Evolutionary conservation across 2,888 invertebrate species (phyloP).

Genomic region (Polydrusus tereticollis): DNA sequence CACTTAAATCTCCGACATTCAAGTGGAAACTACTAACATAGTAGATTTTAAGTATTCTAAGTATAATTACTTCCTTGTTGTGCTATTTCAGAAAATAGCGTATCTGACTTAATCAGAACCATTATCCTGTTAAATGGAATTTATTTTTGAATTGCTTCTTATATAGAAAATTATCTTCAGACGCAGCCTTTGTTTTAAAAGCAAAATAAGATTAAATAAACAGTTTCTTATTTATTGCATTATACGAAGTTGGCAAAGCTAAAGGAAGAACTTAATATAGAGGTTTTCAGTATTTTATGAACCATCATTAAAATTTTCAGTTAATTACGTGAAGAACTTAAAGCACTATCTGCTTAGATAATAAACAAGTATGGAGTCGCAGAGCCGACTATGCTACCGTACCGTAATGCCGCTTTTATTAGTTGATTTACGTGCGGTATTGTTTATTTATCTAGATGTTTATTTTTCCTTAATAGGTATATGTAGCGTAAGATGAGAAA

Average conservation of each 20-base stretch:
- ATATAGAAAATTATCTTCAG: constrained; percentile 20
- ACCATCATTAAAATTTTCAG: constrained; percentile 16
- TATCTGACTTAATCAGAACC: constrained; percentile 28
- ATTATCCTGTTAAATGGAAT: constrained; percentile 31
- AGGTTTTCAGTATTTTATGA: not conserved
- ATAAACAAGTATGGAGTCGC: constrained; percentile 28
- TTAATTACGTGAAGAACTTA: constrained; percentile 29
- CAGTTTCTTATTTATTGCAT: constrained; percentile 10
- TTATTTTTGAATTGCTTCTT: constrained; percentile 29
- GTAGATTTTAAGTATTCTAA: constrained; percentile 20
- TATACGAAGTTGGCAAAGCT: not conserved
- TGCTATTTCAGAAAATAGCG: constrained; percentile 32
- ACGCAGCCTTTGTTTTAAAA: constrained; percentile 11
- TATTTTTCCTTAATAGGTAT: no score
- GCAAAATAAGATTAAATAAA: constrained; percentile 14
- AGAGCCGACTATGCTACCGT: constrained; percentile 4
- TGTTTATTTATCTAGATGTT: no score
- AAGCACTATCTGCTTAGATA: constrained; percentile 2
- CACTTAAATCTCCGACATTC: constrained; percentile 22
- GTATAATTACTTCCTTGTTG: constrained; percentile 44
- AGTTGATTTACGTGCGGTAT: no score
- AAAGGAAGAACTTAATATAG: not conserved
- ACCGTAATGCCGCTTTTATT: not conserved
- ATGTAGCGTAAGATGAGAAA: no score
- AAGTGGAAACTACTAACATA: constrained; percentile 27